Base-by-base conservation (phyloP, 2,888 invertebrate genomes). In the Leptopilina syphax region DNA sequence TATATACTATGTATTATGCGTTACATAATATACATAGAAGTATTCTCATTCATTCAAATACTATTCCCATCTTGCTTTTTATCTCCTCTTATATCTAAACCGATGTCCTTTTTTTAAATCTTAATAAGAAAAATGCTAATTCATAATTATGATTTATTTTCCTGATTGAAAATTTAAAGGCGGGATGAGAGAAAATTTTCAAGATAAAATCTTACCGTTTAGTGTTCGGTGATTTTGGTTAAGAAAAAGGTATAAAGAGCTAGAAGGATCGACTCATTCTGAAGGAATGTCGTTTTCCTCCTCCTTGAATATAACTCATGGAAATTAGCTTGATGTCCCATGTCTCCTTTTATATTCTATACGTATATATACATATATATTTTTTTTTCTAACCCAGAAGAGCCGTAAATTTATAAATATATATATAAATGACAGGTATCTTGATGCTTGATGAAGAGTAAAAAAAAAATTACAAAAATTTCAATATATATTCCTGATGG, bases 221-320 rank as follows among this genome's bases (percentile, higher is more conserved):
- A 41, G 44, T 44, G 9, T 13, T 6, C 18, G 66, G 66, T 67
- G n/a, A 34, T 41, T 67, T 34, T 34, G 34, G 34, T 34, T 34
- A 4, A 34, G 34, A 34, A 34, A 34, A 34, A 34, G 34, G 34
- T 3, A 34, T 34, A 34, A 34, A 34, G 34, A 34, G 34, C 34
- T 67, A 41, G 66, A 44, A 41, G 66, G 24, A 18, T 50, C 50
- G 50, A 70, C 47, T 70, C 68, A 70, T 54, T 70, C 13, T 54
- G 24, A 5, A 54, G 68, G 50, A 70, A 70, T 70, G 68, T 54
- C 68, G 68, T 70, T 70, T 70, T 70, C 68, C 50, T 70, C 50
- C 68, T 70, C 47, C 68, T 24, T 34, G 34, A 34, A 34, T 34
- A 34, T 34, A 34, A 34, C 34, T 70, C 27, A 70, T 70, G 50